A percentile compares a stretch with the other conserved stretches of the same genome.
These are phyloP conservation scores for Rhopilema esculentum DNA, from an alignment of 30 jellyfish, hydroid and myxozoan genomes.

Conservation along the genomic window DNA sequence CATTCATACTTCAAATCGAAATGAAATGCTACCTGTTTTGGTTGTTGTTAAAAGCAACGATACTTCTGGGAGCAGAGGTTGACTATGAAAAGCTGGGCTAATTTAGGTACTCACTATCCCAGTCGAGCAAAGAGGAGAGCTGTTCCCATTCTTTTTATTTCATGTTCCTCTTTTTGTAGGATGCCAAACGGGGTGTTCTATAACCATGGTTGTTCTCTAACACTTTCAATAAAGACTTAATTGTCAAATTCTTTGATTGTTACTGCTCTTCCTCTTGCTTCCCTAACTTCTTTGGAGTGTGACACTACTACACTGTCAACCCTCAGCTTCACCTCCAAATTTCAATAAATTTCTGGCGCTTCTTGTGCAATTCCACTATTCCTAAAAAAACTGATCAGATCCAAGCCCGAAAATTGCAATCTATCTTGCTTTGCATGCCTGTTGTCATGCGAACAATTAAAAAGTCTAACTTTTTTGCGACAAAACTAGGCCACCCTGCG, in stretches of 20 bases:
- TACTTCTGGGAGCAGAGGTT: too few species aligned
- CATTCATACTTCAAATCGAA: neutral
- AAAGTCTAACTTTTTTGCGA: too few species aligned
- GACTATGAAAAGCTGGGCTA: neutral
- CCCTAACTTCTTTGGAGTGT: neutral
- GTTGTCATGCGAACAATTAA: too few species aligned
- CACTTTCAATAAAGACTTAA: slow-evolving; percentile 8
- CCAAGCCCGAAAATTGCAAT: too few species aligned
- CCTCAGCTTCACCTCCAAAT: neutral
- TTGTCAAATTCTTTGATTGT: slow-evolving; percentile 16
- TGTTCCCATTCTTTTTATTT: slow-evolving; percentile 12
- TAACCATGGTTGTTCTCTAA: neutral
- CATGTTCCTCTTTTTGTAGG: slow-evolving; percentile 18
- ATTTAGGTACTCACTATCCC: slow-evolving; percentile 21
- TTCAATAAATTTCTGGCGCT: neutral
- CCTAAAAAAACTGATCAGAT: too few species aligned
- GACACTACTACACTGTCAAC: neutral
- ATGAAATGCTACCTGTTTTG: neutral
- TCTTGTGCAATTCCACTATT: neutral
- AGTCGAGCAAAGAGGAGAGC: slow-evolving; percentile 17
- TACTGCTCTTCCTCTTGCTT: neutral
- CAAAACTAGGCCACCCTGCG: too few species aligned
- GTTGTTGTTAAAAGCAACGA: neutral
- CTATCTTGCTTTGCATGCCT: too few species aligned
- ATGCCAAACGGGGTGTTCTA: slow-evolving; percentile 23